Conservation (phyloP, 2,113 vertebrate species). For the Siniperca chuatsi region DNA sequence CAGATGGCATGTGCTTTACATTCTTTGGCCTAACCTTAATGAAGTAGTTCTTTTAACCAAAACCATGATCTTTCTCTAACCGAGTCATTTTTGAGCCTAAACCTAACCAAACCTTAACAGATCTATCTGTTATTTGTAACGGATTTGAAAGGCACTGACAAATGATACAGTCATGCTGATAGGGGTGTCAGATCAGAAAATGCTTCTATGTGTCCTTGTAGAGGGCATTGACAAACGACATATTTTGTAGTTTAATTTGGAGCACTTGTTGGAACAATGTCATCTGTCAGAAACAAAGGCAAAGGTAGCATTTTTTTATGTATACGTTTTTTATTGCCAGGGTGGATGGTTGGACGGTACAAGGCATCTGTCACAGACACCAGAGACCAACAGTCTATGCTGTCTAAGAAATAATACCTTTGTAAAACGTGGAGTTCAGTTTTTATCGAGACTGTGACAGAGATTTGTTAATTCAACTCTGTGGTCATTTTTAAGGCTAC, state of each 20-base stretch:
- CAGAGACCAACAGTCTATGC: not conserved
- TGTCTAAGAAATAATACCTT: not conserved
- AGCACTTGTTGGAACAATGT: not conserved
- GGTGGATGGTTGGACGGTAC: too few species aligned
- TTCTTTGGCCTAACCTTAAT: not conserved
- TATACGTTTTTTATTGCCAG: too few species aligned
- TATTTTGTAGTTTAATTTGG: not conserved
- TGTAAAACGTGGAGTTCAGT: not conserved
- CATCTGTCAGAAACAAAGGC: not conserved
- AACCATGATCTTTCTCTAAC: not conserved
- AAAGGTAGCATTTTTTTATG: not conserved
- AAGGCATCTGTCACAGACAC: not conserved
- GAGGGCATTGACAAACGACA: too few species aligned
- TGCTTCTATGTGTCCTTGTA: not conserved
- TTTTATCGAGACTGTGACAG: not conserved
- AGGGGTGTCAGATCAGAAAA: not conserved
- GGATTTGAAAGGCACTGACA: not conserved
- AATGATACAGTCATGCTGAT: not conserved
- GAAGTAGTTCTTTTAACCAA: not conserved
- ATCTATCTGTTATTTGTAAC: not conserved
- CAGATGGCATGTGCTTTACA: not conserved
- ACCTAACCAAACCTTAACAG: not conserved
- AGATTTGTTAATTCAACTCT: not conserved
- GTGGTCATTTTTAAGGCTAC: not conserved
- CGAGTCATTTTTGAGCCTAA: not conserved